These are phyloP conservation scores for Melipona beecheii DNA, from an alignment of 2,888 invertebrate species.

Conservation along the genomic window DNA sequence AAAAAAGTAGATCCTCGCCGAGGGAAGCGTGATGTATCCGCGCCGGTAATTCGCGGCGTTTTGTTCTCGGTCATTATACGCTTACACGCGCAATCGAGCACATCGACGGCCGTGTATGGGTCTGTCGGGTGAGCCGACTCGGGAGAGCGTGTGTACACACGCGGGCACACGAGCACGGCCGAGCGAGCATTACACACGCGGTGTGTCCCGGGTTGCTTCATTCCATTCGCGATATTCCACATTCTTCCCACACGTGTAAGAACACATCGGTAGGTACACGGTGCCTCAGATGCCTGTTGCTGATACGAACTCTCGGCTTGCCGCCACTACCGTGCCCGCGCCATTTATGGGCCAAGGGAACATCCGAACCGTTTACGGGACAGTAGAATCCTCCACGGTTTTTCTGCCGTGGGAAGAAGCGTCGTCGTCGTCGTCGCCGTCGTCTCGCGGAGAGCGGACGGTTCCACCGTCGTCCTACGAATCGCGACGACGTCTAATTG, in stretches of 20 bases:
- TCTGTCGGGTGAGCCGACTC: background rate
- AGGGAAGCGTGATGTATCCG: constrained; percentile 20
- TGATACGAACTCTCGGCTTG: constrained; percentile 72
- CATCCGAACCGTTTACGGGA: constrained; percentile 79
- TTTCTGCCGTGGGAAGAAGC: constrained; percentile 65
- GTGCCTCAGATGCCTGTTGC: constrained; percentile 78
- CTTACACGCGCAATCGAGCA: constrained; percentile 65
- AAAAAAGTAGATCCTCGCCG: constrained; percentile 8
- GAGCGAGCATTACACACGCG: constrained; percentile 60
- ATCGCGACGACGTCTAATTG: constrained; percentile 13
- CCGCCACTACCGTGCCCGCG: constrained; percentile 71
- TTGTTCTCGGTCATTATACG: constrained; percentile 69
- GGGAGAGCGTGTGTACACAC: constrained; percentile 1
- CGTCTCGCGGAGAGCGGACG: background rate
- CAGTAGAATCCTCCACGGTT: constrained; percentile 55
- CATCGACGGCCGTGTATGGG: constrained; percentile 59
- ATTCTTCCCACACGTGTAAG: constrained; percentile 83
- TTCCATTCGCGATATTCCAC: constrained; percentile 82
- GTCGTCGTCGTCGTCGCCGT: background rate
- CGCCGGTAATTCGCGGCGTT: constrained; percentile 68
- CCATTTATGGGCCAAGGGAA: constrained; percentile 79
- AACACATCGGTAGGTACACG: constrained; percentile 77
- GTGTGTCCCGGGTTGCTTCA: constrained; percentile 78
- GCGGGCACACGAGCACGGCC: constrained; percentile 30
- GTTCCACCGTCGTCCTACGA: background rate